A percentile compares a stretch with the other conserved stretches of the same genome.
Conservation (phyloP, 2,888 invertebrate species). For the Stramonita haemastoma region DNA sequence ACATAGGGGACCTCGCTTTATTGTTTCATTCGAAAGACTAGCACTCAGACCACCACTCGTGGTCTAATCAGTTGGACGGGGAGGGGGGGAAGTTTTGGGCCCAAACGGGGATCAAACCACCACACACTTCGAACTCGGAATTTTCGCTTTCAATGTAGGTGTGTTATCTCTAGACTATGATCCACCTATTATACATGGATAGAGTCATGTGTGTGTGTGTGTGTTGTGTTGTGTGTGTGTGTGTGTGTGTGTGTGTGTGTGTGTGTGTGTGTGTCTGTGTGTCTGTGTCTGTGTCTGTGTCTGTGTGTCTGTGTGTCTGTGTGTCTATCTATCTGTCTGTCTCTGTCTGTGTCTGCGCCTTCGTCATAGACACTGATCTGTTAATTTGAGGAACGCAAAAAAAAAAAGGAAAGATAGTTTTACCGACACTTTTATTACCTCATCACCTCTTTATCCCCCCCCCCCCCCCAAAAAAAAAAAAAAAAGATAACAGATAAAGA, state of each 20-base stretch:
- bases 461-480: too few species aligned
- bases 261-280: background rate
- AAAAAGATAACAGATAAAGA: background rate
- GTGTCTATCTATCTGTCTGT: background rate
- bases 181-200: background rate
- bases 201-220: background rate
- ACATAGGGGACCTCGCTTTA: too few species aligned
- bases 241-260: background rate
- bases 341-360: background rate
- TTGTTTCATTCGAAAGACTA: too few species aligned
- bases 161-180: background rate
- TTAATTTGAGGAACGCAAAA: background rate
- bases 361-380: background rate
- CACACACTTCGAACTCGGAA: background rate
- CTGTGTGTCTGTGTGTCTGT: background rate
- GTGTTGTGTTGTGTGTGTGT: background rate
- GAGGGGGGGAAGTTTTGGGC: too few species aligned
- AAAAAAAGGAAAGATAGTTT: too few species aligned
- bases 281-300: background rate
- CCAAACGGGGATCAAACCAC: too few species aligned
- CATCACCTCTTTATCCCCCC: too few species aligned
- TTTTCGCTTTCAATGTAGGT: background rate
- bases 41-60: too few species aligned
- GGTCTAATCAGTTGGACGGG: too few species aligned
- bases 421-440: too few species aligned